Base-by-base conservation (phyloP, 2,113 vertebrate species). In the Periophthalmodon schlosseri region DNA sequence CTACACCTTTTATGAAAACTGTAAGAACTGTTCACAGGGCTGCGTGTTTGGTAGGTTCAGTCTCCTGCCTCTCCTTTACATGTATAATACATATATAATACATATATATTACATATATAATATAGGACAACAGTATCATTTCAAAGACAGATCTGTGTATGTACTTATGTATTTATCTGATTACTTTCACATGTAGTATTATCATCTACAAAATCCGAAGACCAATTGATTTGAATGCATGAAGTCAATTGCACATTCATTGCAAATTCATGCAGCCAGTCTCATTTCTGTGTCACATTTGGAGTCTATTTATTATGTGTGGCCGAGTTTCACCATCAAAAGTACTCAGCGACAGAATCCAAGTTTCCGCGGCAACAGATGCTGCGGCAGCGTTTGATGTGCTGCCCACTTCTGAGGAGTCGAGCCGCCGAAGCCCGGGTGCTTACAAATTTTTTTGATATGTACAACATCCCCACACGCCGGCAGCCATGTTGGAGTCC, bases 371-470 rank as follows among this genome's bases (percentile, higher is more conserved):
- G 73, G 71, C 69, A 82, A 68, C 70, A 84, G 74, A 79, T 79
- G 76, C 46, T 69, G 58, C 5, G 13, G 65, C 57, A 72, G 79
- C 73, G 73, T 85, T 89, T 87, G 79, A 87, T 82, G 75, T 76
- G 67, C 46, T 84, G 67, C 85, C 85, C 75, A 79, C 73, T 56
- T 18, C 69, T 71, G 66, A 82, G 72, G 77, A 68, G 72, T 18
- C 71, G 72, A 78, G 77, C 73, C 79, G 80, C 75, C 70, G 21
- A 80, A 78, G 72, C 83, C 60, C 76, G 73, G 70, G 47, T 80
- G 34, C 73, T 34, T 67, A 78, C 68, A 82, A 73, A 74, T 68
- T 69, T n/a, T 84, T 54, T 72, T 83, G 69, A 83, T 77, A 68
- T 77, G 73, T 71, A 77, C 69, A 74, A 71, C 71, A 57, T 73